Conservation (phyloP, 2,113 vertebrate genomes). For the Myocastor coypus region DNA sequence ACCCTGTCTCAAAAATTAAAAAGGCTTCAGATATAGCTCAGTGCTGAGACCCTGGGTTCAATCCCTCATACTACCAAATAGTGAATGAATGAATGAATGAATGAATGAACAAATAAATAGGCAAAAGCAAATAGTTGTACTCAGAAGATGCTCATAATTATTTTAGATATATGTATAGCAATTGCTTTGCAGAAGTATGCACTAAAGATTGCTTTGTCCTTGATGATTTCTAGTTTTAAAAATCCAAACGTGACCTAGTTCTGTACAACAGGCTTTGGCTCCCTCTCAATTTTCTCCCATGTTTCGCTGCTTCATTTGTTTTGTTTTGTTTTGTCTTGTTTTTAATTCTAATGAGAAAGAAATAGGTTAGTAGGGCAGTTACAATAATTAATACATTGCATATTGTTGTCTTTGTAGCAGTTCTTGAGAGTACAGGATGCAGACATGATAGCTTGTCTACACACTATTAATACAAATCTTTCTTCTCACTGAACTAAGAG, state of each 20-base stretch:
- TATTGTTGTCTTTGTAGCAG: too few species aligned
- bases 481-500: too few species aligned
- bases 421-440: too few species aligned
- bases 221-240: neutral
- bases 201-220: neutral
- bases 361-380: too few species aligned
- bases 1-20: neutral
- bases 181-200: slow-evolving; percentile 15
- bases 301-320: neutral
- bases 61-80: neutral
- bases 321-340: too few species aligned
- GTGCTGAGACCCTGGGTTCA: neutral
- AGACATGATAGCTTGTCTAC: too few species aligned
- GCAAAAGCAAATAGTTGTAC: neutral
- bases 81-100: neutral
- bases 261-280: neutral
- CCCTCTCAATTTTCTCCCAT: neutral
- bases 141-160: neutral
- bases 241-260: neutral
- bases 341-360: too few species aligned
- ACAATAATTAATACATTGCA: too few species aligned
- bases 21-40: neutral
- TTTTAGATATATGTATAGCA: neutral
- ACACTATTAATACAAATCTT: too few species aligned
- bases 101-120: neutral